These are phyloP conservation scores for Aphaenogaster ashmeadi DNA, from an alignment of 1,140 invertebrate genomes.

Conservation along the genomic window DNA sequence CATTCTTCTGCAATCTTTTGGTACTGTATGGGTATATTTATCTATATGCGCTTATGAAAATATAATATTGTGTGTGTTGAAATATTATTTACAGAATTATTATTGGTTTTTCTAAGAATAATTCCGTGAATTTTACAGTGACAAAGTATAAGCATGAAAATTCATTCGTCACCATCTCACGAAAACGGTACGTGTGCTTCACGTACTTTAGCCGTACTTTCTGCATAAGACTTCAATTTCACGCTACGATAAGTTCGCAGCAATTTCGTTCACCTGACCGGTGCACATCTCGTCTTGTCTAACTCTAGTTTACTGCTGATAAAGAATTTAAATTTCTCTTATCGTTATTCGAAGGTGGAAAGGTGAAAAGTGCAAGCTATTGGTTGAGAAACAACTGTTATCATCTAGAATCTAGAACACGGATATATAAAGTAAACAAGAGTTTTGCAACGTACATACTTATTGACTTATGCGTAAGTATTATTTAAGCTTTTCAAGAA, in stretches of 20 bases:
- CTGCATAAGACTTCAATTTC: constrained; percentile 43
- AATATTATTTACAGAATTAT: neutral
- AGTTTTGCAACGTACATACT: neutral
- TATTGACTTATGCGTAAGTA: constrained; percentile 2
- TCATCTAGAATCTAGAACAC: constrained; percentile 27
- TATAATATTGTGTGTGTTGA: neutral
- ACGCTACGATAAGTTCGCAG: constrained; percentile 45
- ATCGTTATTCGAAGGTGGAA: neutral
- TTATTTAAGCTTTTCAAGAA: constrained; percentile 7
- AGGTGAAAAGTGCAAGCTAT: constrained; percentile 28
- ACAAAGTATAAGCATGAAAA: constrained; percentile 11
- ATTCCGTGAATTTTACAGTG: neutral
- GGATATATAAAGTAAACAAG: neutral
- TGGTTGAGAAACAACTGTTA: constrained; percentile 18
- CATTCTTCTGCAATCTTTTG: too few relatives aligned
- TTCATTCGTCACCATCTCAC: constrained; percentile 1
- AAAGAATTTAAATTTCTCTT: constrained; percentile 50
- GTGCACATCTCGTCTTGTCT: constrained; percentile 32
- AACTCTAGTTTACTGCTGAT: constrained; percentile 46
- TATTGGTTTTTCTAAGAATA: neutral
- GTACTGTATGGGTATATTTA: neutral
- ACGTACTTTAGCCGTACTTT: constrained; percentile 12
- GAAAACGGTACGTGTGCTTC: constrained; percentile 8
- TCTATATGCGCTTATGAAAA: neutral
- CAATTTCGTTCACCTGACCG: constrained; percentile 51